These are phyloP conservation scores for Lacanobia oleracea DNA, from an alignment of 2,888 invertebrate species.

Conservation along the genomic window DNA sequence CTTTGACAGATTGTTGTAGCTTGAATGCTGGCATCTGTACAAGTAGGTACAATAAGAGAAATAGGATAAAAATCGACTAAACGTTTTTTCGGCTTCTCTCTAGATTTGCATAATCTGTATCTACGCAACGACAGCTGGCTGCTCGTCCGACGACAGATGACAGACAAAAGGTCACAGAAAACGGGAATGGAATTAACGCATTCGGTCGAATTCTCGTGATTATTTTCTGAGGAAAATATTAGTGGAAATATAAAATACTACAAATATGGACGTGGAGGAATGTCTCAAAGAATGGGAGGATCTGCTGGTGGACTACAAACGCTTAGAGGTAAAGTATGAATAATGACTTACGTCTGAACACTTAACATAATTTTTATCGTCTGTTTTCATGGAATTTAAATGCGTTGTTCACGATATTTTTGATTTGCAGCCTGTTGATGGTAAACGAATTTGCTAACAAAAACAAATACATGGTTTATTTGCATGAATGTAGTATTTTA, in stretches of 20 bases:
- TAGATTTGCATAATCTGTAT: conserved; percentile 42
- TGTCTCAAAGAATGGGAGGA: conserved; percentile 95
- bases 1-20: no score
- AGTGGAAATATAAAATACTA: conserved; percentile 53
- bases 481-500: not conserved
- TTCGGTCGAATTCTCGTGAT: conserved; percentile 52
- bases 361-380: conserved; percentile 40
- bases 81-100: not conserved
- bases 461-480: conserved; percentile 5
- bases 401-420: conserved; percentile 32
- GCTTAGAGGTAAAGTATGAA: conserved; percentile 92
- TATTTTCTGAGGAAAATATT: conserved; percentile 56
- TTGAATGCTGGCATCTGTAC: no score
- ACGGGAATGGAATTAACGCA: conserved; percentile 59
- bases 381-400: conserved; percentile 53
- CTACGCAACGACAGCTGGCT: conserved; percentile 47
- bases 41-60: no score
- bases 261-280: conserved; percentile 91
- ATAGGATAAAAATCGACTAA: conserved; percentile 37
- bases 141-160: conserved; percentile 35
- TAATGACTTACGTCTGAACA: conserved; percentile 40
- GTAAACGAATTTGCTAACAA: not conserved
- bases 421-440: conserved; percentile 42
- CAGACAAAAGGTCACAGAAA: conserved; percentile 61
- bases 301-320: conserved; percentile 94